Percentiles rank a stretch among this genome's conserved stretches.
These are phyloP conservation scores for Lethenteron camtschaticum DNA, from an alignment of 2,113 vertebrate species.

Conservation along the genomic window DNA sequence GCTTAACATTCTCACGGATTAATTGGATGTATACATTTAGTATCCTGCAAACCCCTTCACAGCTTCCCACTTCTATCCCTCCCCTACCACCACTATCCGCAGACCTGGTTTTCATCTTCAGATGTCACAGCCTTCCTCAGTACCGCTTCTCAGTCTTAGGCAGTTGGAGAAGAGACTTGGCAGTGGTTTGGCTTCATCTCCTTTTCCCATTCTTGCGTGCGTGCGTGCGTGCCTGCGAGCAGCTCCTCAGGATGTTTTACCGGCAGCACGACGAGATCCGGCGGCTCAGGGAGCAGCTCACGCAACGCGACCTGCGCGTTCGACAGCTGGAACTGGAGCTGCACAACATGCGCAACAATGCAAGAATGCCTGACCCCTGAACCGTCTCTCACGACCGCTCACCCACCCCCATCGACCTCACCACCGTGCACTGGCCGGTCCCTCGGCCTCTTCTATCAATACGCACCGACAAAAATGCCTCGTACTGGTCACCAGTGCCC, in stretches of 20 bases:
- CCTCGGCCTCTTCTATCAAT: no score
- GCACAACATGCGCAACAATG: slow-evolving; percentile 71
- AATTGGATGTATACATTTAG: no score
- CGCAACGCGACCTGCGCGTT: slow-evolving; percentile 60
- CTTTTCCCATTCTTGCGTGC: slow-evolving; percentile 9
- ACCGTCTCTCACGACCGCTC: background rate
- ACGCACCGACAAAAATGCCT: no score
- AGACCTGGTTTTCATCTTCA: no score
- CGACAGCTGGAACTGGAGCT: slow-evolving; percentile 85
- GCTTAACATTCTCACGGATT: no score
- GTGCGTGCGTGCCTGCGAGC: background rate
- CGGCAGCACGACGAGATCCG: slow-evolving; percentile 85
- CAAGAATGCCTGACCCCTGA: slow-evolving; percentile 50
- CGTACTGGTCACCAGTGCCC: no score
- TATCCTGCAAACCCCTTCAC: no score
- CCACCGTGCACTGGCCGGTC: no score
- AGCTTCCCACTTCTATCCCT: no score
- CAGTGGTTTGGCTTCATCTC: background rate
- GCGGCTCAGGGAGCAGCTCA: slow-evolving; percentile 59
- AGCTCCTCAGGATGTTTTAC: slow-evolving; percentile 94
- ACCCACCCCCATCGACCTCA: no score
- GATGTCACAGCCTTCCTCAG: background rate
- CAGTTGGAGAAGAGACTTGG: background rate
- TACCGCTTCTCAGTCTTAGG: background rate
- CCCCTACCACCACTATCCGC: no score